Conservation (phyloP, 1,140 invertebrate genomes). For the Paramacrobiotus metropolitanus region DNA sequence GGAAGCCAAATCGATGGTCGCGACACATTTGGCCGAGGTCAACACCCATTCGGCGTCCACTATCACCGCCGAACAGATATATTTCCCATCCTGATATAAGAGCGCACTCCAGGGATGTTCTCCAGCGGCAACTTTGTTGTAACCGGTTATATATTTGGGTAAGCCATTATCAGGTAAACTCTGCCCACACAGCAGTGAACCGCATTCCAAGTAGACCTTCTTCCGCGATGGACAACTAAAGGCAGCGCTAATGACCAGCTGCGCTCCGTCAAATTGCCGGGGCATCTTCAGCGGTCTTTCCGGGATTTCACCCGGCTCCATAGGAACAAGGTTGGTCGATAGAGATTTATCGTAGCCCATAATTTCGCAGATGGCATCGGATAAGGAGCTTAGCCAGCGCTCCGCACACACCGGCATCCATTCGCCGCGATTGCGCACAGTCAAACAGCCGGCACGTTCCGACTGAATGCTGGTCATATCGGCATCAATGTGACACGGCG, state of each 20-base stretch:
- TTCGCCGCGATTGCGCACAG: background rate
- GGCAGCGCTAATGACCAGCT: background rate
- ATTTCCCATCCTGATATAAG: background rate
- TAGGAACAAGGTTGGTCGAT: background rate
- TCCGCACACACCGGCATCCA: constrained; percentile 1
- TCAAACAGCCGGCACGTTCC: background rate
- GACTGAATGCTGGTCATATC: background rate
- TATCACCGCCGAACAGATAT: background rate
- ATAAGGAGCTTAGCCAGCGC: background rate
- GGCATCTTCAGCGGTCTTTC: background rate
- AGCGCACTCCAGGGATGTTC: background rate
- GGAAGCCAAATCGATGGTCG: background rate
- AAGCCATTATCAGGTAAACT: background rate
- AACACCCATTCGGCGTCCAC: background rate
- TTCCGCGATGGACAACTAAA: background rate
- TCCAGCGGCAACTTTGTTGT: background rate
- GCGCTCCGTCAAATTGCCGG: background rate
- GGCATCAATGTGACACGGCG: background rate
- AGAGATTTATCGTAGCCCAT: background rate
- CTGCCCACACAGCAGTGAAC: background rate
- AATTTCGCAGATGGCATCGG: constrained; percentile 3
- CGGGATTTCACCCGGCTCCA: background rate
- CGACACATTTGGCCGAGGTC: background rate
- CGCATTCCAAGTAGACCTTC: constrained; percentile 2
- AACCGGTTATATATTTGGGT: background rate